Evolutionary conservation across 2,113 vertebrate genomes (phyloP).

Genomic region (Ochotona princeps): DNA sequence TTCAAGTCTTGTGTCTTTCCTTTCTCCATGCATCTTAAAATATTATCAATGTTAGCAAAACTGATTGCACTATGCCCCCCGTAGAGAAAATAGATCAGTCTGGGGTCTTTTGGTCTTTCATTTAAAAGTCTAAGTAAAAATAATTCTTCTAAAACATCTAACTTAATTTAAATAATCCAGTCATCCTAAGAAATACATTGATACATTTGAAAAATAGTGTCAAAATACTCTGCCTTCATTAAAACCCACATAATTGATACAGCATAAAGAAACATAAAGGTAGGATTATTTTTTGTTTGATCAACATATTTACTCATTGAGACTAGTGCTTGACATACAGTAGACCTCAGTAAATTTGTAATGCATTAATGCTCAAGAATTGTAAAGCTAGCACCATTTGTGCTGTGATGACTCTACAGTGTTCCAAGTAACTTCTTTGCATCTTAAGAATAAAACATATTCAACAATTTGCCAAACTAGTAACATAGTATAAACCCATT

Average conservation of each 20-base stretch:
- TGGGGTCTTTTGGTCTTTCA: background rate
- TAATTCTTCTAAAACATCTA: background rate
- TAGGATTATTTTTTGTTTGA: background rate
- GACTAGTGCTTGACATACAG: background rate
- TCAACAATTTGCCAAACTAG: background rate
- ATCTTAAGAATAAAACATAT: background rate
- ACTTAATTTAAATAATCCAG: slow-evolving; percentile 8
- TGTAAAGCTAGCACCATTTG: background rate
- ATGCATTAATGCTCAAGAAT: background rate
- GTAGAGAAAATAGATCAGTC: background rate
- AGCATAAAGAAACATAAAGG: background rate
- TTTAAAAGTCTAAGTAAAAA: background rate
- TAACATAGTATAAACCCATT: background rate
- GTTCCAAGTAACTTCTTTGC: background rate
- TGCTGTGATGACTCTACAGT: background rate
- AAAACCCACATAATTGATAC: background rate
- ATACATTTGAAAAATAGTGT: slow-evolving; percentile 23
- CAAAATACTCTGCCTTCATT: slow-evolving; percentile 20
- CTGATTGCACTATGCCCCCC: background rate
- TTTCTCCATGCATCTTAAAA: background rate
- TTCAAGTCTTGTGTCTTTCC: background rate
- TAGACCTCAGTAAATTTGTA: background rate
- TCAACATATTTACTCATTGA: background rate
- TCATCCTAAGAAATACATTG: slow-evolving; percentile 37
- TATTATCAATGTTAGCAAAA: background rate